Conservation (phyloP, 2,797 vertebrate species). For the Tolypeutes matacus region DNA sequence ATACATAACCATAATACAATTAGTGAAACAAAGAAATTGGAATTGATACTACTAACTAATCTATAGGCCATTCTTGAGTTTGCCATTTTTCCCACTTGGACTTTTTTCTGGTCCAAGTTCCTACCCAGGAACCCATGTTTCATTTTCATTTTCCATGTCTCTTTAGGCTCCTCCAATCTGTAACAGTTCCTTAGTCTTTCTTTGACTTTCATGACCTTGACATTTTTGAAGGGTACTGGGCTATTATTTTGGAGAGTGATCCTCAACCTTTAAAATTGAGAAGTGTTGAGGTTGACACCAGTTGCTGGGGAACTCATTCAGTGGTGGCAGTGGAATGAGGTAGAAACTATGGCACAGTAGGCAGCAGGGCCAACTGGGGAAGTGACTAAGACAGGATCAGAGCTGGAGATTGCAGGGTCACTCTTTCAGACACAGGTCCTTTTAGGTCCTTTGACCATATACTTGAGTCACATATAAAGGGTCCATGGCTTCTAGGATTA, state of each 20-base stretch:
- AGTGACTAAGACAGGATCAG: background rate
- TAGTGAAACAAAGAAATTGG: background rate
- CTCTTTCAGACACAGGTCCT: background rate
- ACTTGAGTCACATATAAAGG: background rate
- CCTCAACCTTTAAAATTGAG: background rate
- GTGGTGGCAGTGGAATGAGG: background rate
- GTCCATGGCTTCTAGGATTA: background rate
- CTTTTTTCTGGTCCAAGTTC: background rate
- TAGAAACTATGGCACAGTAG: background rate
- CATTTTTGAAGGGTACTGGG: background rate
- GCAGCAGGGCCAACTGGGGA: background rate
- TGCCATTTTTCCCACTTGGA: background rate
- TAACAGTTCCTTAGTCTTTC: background rate
- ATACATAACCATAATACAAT: background rate
- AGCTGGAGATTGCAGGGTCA: background rate
- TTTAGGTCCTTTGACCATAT: background rate
- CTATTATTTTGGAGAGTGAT: background rate
- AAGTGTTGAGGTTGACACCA: background rate
- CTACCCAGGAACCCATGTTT: background rate
- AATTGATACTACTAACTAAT: background rate
- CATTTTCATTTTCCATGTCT: conserved; percentile 53
- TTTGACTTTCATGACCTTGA: background rate
- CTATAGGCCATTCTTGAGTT: background rate
- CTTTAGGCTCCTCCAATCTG: background rate
- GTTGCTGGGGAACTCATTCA: background rate